Evolutionary conservation across 2,797 vertebrate genomes (phyloP), one percentile per base, ranked within the genome.

Genomic region (Gallinago stenura): DNA sequence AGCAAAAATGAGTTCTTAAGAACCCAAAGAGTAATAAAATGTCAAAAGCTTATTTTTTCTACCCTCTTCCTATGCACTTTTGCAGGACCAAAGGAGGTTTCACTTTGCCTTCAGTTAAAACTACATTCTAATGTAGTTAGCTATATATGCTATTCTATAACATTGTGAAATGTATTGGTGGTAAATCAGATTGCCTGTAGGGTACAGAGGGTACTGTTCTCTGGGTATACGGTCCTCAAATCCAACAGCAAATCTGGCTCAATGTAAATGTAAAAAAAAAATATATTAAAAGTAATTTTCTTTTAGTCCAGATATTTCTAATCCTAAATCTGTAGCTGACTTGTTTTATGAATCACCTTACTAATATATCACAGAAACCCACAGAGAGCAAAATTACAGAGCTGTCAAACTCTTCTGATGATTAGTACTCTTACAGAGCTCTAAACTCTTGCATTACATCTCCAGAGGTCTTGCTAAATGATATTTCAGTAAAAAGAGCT

Each of bases 361-460:
- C 50, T 51, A 61, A 93, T 61, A 69, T 4, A 12, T 21, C 7
- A 3, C 5, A 12, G 66, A 76, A 95, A 80, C 50, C 24, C 66
- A 92, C 25, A 94, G 84, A 69, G 56, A 76, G 51, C 64, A 94
- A 89, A 96, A 95, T 87, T 95, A 85, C 46, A 91, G 53, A 95
- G 20, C 41, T 75, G 71, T 77, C 84, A 91, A 57, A 50, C 24
- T 92, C 50, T 77, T 95, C 41, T 70, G 60, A 72, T 69, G 31
- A 95, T 79, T 77, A 83, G 68, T 76, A 64, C 68, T 78, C 58
- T 80, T 79, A 90, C 15, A 73, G 65, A 82, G 69, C 80, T 93
- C 75, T 85, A 75, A 91, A 94, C 56, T 89, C 78, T 65, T 30
- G 69, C 53, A 88, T 71, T 64, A 68, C 39, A 81, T 73, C 83